phyloP scores from a whole-genome alignment of 2,888 invertebrate species.

The Helobdella robusta region DNA sequence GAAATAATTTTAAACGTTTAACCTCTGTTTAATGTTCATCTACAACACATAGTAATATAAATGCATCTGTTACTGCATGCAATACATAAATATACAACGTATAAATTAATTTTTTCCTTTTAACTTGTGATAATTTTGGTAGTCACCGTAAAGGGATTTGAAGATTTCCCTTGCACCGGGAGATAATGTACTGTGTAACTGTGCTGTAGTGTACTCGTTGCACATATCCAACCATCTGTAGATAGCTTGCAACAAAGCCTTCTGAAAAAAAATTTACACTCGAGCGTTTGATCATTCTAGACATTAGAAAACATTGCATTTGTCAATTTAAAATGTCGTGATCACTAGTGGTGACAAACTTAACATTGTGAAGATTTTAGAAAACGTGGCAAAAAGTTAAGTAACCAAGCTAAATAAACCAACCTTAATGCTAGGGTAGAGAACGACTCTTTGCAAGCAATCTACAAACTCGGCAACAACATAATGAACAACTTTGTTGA shows the following conservation, averaged over 20 bases:
- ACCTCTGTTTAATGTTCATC: too few species aligned
- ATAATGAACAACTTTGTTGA: slow-evolving; percentile 8
- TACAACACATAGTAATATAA: too few species aligned
- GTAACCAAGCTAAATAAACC: too few species aligned
- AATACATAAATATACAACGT: too few species aligned
- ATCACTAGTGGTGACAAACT: background rate
- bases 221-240: slow-evolving; percentile 22
- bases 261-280: slow-evolving; percentile 15
- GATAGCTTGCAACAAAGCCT: slow-evolving; percentile 12
- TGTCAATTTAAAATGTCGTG: background rate
- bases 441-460: slow-evolving; percentile 12
- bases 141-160: slow-evolving; percentile 13
- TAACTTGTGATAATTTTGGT: slow-evolving; percentile 15
- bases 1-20: too few species aligned
- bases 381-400: background rate
- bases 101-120: slow-evolving; percentile 21
- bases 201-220: slow-evolving; percentile 18
- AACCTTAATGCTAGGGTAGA: slow-evolving; percentile 14
- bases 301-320: background rate
- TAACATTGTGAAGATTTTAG: background rate
- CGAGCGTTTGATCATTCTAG: background rate
- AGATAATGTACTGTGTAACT: slow-evolving; percentile 6
- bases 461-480: slow-evolving; percentile 17
- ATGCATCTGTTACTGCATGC: too few species aligned
- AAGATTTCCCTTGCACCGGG: slow-evolving; percentile 1